A percentile compares a stretch with the other conserved stretches of the same genome.
These are phyloP conservation scores for Aleiodes sp. DNA, from an alignment of 1,140 invertebrate species.

Conservation along the genomic window DNA sequence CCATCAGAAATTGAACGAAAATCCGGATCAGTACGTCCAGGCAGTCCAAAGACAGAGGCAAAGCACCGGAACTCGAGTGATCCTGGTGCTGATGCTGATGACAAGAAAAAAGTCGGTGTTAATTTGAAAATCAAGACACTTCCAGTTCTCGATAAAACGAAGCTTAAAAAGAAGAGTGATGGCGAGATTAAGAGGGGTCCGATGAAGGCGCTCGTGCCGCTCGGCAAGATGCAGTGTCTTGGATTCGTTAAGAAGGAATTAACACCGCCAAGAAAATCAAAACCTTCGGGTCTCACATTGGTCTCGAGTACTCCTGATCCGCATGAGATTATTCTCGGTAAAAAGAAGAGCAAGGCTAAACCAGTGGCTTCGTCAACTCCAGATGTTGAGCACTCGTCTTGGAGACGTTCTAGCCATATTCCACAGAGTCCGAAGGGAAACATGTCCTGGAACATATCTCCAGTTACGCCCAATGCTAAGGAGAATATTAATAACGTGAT, in stretches of 20 bases:
- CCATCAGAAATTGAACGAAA: too few relatives aligned
- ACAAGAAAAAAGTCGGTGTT: conserved; percentile 3
- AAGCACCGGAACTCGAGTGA: conserved; percentile 34
- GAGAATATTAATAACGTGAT: not conserved
- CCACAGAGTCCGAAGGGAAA: conserved; percentile 37
- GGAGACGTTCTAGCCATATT: not conserved
- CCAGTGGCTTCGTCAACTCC: conserved; percentile 57
- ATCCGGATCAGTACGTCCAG: not conserved
- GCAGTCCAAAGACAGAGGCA: not conserved
- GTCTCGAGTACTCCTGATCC: conserved; percentile 54
- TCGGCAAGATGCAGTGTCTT: conserved; percentile 56
- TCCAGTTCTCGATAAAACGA: conserved; percentile 47
- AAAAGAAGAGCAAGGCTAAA: conserved; percentile 41
- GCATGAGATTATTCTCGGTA: conserved; percentile 14
- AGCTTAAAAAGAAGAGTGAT: conserved; percentile 50
- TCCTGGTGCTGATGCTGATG: conserved; percentile 31
- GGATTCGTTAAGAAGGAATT: conserved; percentile 33
- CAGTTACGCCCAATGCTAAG: conserved; percentile 48
- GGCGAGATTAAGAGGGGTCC: conserved; percentile 54
- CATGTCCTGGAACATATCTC: conserved; percentile 48
- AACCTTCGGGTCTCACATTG: conserved; percentile 36
- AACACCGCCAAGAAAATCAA: conserved; percentile 39
- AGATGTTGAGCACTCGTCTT: conserved; percentile 34
- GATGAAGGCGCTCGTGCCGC: conserved; percentile 57
- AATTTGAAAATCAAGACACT: conserved; percentile 36